Conservation (phyloP, 35 echinoderm and acorn worm species). For the Strongylocentrotus purpuratus region DNA sequence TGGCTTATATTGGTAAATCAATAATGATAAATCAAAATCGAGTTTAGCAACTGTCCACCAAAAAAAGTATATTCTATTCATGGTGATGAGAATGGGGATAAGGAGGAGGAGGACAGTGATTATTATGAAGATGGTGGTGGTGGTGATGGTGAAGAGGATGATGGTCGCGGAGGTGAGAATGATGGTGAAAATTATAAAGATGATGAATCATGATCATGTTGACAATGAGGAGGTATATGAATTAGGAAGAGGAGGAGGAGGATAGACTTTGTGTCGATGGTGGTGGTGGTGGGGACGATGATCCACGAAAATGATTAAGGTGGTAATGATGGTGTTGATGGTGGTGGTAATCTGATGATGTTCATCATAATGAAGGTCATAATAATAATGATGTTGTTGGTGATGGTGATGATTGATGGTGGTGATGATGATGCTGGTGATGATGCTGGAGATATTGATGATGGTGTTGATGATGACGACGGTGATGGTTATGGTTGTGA, state of each 20-base stretch:
- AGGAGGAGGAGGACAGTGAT: not conserved
- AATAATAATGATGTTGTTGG: not conserved
- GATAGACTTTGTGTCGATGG: not conserved
- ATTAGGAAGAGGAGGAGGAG: not conserved
- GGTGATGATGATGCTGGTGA: too few relatives aligned
- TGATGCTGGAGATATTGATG: too few relatives aligned
- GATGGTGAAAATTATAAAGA: too few relatives aligned
- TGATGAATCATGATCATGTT: not conserved
- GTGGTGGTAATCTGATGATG: too few relatives aligned
- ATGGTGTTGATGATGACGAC: not conserved
- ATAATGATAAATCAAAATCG: too few relatives aligned
- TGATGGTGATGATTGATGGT: not conserved
- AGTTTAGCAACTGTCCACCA: too few relatives aligned
- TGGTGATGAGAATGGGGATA: not conserved
- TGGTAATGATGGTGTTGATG: not conserved
- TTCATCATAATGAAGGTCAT: not conserved
- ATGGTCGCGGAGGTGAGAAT: not conserved
- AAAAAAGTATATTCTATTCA: too few relatives aligned
- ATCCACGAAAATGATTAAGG: too few relatives aligned
- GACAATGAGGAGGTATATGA: not conserved
- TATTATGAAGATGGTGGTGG: not conserved
- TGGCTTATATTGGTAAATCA: too few relatives aligned
- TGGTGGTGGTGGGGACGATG: not conserved
- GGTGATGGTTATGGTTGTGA: not conserved
- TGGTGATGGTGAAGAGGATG: not conserved